Conservation (phyloP, 1,140 invertebrate genomes). For the Microplitis mediator region DNA sequence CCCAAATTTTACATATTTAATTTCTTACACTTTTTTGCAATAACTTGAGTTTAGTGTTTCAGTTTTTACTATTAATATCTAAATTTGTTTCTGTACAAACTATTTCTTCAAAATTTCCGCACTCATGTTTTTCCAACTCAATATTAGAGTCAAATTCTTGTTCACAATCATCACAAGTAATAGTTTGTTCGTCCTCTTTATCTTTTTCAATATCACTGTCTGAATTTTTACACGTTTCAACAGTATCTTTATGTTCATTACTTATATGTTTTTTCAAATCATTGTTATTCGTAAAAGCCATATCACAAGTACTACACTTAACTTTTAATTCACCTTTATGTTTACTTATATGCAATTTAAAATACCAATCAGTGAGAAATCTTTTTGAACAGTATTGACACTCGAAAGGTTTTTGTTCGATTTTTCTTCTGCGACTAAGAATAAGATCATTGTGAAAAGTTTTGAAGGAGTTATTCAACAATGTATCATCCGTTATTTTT, state of each 20-base stretch:
- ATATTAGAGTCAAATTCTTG: slow-evolving; percentile 14
- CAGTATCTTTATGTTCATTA: slow-evolving; percentile 40
- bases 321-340: slow-evolving; percentile 49
- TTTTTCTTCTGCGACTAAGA: slow-evolving; percentile 34
- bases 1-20: too few relatives aligned
- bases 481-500: too few relatives aligned
- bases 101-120: background rate
- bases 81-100: background rate
- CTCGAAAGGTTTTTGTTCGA: slow-evolving; percentile 41
- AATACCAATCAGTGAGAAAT: slow-evolving; percentile 56
- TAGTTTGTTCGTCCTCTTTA: slow-evolving; percentile 7
- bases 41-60: too few relatives aligned
- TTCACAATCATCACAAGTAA: slow-evolving; percentile 24
- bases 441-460: background rate
- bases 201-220: slow-evolving; percentile 18
- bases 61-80: too few relatives aligned
- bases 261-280: slow-evolving; percentile 50
- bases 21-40: too few relatives aligned
- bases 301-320: slow-evolving; percentile 47
- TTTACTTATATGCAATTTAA: slow-evolving; percentile 51
- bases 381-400: slow-evolving; percentile 53
- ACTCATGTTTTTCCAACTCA: slow-evolving; percentile 26
- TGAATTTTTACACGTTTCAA: background rate
- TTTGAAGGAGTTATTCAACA: too few relatives aligned
- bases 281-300: slow-evolving; percentile 44